Evolutionary conservation across 1,140 invertebrate species (phyloP).

Genomic region (Vanessa atalanta): DNA sequence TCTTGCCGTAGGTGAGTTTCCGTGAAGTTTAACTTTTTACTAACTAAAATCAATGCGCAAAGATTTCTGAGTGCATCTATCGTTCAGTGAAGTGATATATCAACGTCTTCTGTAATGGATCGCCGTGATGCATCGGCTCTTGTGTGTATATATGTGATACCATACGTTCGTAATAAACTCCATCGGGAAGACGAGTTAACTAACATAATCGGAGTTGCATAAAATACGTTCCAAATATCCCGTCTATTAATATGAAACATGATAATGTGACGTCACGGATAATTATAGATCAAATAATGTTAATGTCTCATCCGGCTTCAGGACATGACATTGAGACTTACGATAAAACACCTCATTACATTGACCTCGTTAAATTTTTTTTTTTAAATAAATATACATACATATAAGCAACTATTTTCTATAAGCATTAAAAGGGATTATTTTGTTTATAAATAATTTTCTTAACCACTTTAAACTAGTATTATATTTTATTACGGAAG

Average conservation of each 20-base stretch:
- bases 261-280: conserved; percentile 10
- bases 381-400: too few species aligned
- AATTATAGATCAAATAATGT: conserved; percentile 9
- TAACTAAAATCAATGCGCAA: conserved; percentile 46
- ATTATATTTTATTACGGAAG: too few species aligned
- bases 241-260: neutral
- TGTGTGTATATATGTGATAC: conserved; percentile 25
- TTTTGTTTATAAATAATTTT: too few species aligned
- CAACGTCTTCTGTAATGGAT: conserved; percentile 44
- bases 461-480: too few species aligned
- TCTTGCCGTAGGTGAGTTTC: conserved; percentile 76
- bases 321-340: conserved; percentile 23
- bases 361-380: neutral
- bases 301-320: conserved; percentile 7
- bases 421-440: too few species aligned
- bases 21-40: conserved; percentile 54
- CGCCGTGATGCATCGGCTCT: conserved; percentile 47
- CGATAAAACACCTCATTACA: neutral
- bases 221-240: conserved; percentile 12
- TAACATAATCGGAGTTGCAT: neutral
- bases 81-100: conserved; percentile 67
- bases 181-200: neutral
- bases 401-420: too few species aligned
- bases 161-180: conserved; percentile 28
- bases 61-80: conserved; percentile 49